Percentiles rank a stretch among this genome's conserved stretches.
phyloP scores from a whole-genome alignment of 2,113 vertebrate genomes.

The Seriola quinqueradiata region DNA sequence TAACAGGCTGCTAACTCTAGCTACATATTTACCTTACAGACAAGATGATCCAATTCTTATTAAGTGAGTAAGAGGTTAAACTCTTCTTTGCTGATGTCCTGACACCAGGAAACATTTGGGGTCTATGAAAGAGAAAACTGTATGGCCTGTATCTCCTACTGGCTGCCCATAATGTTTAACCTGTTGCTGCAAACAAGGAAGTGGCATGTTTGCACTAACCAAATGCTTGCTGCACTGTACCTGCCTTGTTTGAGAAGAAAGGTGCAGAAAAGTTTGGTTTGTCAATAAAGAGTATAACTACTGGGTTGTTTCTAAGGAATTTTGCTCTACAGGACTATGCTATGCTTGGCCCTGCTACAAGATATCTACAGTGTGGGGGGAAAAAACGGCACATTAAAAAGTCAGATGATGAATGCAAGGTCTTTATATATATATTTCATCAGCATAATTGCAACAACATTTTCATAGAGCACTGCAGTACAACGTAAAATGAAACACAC shows the following conservation, averaged over 20 bases:
- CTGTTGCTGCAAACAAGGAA: slow-evolving; percentile 9
- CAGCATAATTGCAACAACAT: slow-evolving; percentile 79
- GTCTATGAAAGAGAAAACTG: neutral
- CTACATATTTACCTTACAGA: neutral
- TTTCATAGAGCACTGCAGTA: slow-evolving; percentile 71
- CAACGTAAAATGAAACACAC: slow-evolving; percentile 70
- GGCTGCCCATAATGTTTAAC: neutral
- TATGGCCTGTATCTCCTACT: neutral
- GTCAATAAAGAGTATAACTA: slow-evolving; percentile 30
- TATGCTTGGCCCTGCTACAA: slow-evolving; percentile 24
- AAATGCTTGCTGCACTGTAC: slow-evolving; percentile 28
- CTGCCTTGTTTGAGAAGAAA: slow-evolving; percentile 30
- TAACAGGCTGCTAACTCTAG: neutral
- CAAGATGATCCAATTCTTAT: no score
- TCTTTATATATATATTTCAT: slow-evolving; percentile 82
- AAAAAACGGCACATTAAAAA: slow-evolving; percentile 58
- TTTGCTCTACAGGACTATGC: slow-evolving; percentile 3
- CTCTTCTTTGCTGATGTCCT: neutral
- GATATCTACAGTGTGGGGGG: slow-evolving; percentile 5
- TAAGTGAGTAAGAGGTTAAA: neutral
- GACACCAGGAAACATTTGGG: neutral
- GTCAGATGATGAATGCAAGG: slow-evolving; percentile 75
- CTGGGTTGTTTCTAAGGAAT: slow-evolving; percentile 39
- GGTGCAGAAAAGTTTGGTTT: slow-evolving; percentile 4
- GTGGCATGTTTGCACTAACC: slow-evolving; percentile 14